Evolutionary conservation across 2,888 invertebrate genomes (phyloP).

Genomic region (Drosophila mulleri): DNA sequence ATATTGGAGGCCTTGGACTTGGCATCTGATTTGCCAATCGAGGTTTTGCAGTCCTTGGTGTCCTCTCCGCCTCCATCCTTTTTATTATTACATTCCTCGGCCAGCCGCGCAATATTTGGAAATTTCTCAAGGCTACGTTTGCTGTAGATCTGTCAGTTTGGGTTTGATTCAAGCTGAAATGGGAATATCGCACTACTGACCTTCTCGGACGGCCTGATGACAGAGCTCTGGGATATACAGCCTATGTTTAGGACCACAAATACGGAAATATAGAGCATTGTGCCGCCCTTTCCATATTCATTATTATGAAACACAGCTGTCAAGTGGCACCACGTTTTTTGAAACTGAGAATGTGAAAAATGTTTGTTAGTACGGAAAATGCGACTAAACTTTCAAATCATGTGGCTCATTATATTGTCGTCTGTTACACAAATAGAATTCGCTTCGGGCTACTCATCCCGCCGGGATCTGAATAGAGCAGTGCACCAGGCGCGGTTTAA

Average conservation of each 20-base stretch:
- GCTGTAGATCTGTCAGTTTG: neutral
- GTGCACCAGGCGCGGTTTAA: constrained; percentile 15
- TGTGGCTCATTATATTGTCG: constrained; percentile 42
- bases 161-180: neutral
- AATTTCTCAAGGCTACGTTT: neutral
- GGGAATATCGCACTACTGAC: constrained; percentile 18
- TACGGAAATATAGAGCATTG: constrained; percentile 41
- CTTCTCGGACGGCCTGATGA: constrained; percentile 2
- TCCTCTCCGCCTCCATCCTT: neutral
- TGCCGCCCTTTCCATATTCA: constrained; percentile 28
- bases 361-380: constrained; percentile 52
- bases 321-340: constrained; percentile 8
- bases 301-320: constrained; percentile 27
- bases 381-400: constrained; percentile 48
- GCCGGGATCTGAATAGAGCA: neutral
- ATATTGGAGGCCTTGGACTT: constrained; percentile 88
- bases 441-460: constrained; percentile 1
- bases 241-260: constrained; percentile 41
- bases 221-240: constrained; percentile 20
- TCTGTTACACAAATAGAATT: constrained; percentile 15
- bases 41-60: neutral
- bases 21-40: constrained; percentile 33
- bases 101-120: neutral
- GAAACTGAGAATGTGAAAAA: constrained; percentile 24
- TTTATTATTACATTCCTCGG: neutral